Base-by-base conservation (phyloP, 2,888 invertebrate genomes). In the Sylvicola cinctus region DNA sequence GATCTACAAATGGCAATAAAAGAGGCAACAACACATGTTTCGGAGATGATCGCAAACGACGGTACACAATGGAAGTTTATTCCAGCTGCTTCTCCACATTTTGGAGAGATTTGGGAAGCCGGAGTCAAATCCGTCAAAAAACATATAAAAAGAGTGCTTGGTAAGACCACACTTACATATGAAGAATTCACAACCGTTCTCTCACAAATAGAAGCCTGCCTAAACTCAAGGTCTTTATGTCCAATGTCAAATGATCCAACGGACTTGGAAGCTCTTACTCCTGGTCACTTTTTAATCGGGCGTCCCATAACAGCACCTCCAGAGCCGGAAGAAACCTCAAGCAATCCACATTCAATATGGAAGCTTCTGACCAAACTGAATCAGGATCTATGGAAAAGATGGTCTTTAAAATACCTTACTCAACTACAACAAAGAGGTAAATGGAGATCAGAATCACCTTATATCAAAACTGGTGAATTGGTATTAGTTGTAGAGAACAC, bases 91-190 rank as follows among this genome's bases (percentile, higher is more conserved):
- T 35, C 46, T 12, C 46, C 49, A 2, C 46, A 50, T 35, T 46
- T 46, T 33, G 47, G 49, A 5, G 50, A 49, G 3, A 29, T 49
- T 2, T 49, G 46, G 46, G 50, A 53, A 36, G 43, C 45, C 5
- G 45, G 41, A 2, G 45, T 45, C 8, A 46, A 46, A 35, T 42
- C 39, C 2, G 38, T 44, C 4, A 51, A 50, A 37, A 38, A 34
- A 32, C 48, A 48, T 33, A 33, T 52, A 4, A 39, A 40, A 16
- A 31, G 45, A 25, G 36, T 44, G 4, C 34, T 48, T 10, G 46
- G 46, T 5, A 35, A 40, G 11, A 20, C 36, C 10, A 37, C 30
- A 7, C 34, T 49, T 4, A 47, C 44, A 1, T 45, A 39, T 32
- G 44, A 49, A 38, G 45, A 49, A 36, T 38, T 47, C 12, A 15